phyloP scores from a whole-genome alignment of 2,797 vertebrate genomes.

The Centropyge bicolor region DNA sequence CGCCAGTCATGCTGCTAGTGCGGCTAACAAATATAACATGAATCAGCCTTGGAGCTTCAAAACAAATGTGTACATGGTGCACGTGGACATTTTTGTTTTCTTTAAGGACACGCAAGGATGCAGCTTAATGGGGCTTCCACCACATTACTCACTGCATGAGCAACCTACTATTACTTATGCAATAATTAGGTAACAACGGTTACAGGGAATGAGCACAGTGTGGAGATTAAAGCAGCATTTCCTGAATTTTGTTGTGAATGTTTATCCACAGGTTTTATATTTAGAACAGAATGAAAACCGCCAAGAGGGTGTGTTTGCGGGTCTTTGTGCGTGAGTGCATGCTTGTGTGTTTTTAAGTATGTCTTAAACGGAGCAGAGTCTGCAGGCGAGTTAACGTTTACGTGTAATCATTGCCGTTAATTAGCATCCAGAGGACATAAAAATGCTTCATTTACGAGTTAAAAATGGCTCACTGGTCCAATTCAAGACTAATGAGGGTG shows the following conservation, averaged over 20 bases:
- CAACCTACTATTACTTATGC: slow-evolving; percentile 55
- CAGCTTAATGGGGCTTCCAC: slow-evolving; percentile 49
- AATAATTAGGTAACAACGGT: slow-evolving; percentile 49
- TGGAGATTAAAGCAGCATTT: slow-evolving; percentile 49
- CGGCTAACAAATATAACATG: slow-evolving; percentile 16
- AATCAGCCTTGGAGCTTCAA: slow-evolving; percentile 34
- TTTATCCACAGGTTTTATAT: slow-evolving; percentile 48
- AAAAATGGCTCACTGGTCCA: slow-evolving; percentile 56
- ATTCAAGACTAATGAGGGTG: slow-evolving; percentile 38
- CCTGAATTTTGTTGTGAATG: slow-evolving; percentile 35
- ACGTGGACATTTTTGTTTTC: slow-evolving; percentile 59
- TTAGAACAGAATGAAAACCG: slow-evolving; percentile 35
- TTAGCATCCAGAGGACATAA: slow-evolving; percentile 54
- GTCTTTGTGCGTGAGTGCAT: slow-evolving; percentile 51
- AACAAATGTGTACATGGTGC: slow-evolving; percentile 40
- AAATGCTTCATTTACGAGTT: slow-evolving; percentile 12
- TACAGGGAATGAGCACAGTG: neutral
- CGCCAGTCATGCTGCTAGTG: neutral
- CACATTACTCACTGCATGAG: slow-evolving; percentile 62
- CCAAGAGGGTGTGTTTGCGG: slow-evolving; percentile 52
- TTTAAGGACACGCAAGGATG: slow-evolving; percentile 53
- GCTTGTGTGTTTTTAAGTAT: slow-evolving; percentile 62
- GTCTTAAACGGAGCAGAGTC: slow-evolving; percentile 31
- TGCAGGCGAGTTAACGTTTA: slow-evolving; percentile 70
- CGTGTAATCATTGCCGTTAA: slow-evolving; percentile 25